These are phyloP conservation scores for Chrysodeixis includens DNA, from an alignment of 2,888 invertebrate genomes.

Conservation along the genomic window DNA sequence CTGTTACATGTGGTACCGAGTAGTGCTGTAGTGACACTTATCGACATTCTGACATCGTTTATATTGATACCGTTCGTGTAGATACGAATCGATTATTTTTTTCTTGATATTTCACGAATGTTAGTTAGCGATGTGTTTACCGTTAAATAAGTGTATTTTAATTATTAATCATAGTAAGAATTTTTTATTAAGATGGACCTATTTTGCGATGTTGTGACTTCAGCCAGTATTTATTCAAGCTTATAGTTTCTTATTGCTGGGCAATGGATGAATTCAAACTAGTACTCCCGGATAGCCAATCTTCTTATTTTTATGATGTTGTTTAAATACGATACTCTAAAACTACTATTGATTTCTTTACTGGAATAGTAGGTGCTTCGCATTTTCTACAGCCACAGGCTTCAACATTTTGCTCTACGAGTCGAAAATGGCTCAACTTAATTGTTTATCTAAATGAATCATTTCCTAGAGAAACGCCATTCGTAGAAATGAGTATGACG, in stretches of 20 bases:
- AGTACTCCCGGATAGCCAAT: no score
- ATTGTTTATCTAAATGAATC: conserved; percentile 34
- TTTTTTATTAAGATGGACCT: no score
- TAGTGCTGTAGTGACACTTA: conserved; percentile 74
- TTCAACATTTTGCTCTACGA: not conserved
- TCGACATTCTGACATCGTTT: conserved; percentile 73
- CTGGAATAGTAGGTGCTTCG: no score
- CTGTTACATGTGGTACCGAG: conserved; percentile 58
- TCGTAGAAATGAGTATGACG: conserved; percentile 36
- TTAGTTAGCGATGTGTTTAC: conserved; percentile 12
- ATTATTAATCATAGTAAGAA: no score
- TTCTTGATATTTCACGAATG: conserved; percentile 24
- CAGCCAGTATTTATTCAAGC: no score
- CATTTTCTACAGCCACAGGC: no score
- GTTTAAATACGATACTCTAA: no score
- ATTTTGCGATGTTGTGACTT: no score
- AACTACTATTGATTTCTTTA: no score
- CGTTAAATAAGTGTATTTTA: not conserved
- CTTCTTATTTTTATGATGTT: no score
- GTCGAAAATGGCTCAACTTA: not conserved
- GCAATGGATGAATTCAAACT: no score
- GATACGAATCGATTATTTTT: conserved; percentile 54
- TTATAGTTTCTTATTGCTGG: no score
- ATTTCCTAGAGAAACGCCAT: conserved; percentile 36
- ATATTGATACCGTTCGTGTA: conserved; percentile 64